Conservation (phyloP, 2,113 vertebrate species). For the Mionectes macconnelli region DNA sequence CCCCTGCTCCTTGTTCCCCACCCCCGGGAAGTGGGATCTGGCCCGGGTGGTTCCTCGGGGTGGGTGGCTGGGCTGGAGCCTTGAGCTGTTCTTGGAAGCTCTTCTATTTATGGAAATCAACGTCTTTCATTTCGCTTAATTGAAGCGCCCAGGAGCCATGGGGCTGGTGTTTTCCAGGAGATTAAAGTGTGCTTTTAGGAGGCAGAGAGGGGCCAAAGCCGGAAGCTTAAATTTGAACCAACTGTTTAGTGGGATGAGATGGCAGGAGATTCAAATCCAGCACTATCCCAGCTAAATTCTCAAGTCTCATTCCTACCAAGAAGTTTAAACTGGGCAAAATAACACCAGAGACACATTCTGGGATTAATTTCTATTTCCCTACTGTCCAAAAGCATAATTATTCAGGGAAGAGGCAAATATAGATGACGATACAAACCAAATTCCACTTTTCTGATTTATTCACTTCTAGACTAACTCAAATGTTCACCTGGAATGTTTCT, state of each 20-base stretch:
- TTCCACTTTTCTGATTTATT: background rate
- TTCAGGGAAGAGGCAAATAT: background rate
- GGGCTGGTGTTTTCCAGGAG: background rate
- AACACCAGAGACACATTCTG: background rate
- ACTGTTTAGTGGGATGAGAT: background rate
- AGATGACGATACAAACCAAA: background rate
- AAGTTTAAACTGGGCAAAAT: background rate
- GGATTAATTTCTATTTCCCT: background rate
- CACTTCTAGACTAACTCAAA: background rate
- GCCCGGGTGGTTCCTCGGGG: background rate
- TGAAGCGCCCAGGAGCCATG: background rate
- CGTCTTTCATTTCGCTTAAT: constrained; percentile 58
- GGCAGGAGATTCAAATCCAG: background rate
- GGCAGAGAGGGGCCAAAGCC: background rate
- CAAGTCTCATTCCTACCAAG: background rate
- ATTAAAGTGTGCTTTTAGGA: constrained; percentile 9
- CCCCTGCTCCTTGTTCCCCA: background rate
- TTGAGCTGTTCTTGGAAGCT: constrained; percentile 10
- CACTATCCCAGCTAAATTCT: background rate
- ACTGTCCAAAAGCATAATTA: background rate
- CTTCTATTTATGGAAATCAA: constrained; percentile 52
- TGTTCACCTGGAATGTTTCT: background rate
- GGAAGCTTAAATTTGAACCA: background rate
- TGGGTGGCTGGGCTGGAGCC: background rate
- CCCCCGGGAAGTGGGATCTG: background rate